Conservation (phyloP, 2,113 vertebrate species). For the Ptilorrhoa leucosticta region DNA sequence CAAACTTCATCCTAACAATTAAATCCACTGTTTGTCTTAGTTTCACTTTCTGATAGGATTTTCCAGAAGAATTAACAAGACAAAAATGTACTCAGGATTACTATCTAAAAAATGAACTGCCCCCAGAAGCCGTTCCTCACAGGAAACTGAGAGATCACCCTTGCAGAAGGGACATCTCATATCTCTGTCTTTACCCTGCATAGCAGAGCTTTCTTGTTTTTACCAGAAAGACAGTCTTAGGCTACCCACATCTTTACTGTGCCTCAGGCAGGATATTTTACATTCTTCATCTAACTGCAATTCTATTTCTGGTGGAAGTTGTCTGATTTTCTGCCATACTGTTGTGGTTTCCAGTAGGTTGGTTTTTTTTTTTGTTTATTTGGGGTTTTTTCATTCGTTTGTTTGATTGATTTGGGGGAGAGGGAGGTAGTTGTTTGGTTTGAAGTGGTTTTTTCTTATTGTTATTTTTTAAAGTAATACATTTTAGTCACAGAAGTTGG, state of each 20-base stretch:
- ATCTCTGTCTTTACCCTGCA: neutral
- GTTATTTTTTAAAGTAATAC: neutral
- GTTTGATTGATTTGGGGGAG: neutral
- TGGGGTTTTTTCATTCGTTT: fast-evolving
- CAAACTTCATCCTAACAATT: neutral
- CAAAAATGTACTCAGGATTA: neutral
- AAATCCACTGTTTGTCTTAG: neutral
- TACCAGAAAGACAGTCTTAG: neutral
- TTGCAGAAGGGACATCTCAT: fast-evolving
- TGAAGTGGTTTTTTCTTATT: neutral
- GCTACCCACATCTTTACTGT: neutral
- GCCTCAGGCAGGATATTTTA: neutral
- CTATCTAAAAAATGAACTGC: neutral
- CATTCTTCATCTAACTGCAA: neutral
- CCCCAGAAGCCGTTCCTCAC: neutral
- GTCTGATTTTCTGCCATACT: neutral
- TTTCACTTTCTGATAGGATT: neutral
- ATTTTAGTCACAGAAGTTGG: neutral
- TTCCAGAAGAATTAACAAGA: neutral
- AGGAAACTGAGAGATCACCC: neutral
- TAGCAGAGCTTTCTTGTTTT: neutral
- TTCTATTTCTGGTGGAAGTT: neutral
- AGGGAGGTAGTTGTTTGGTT: neutral
- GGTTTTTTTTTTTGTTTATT: neutral
- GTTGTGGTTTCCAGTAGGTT: fast-evolving